phyloP scores from a whole-genome alignment of 2,888 invertebrate species.

The Lithophane ornitopus region DNA sequence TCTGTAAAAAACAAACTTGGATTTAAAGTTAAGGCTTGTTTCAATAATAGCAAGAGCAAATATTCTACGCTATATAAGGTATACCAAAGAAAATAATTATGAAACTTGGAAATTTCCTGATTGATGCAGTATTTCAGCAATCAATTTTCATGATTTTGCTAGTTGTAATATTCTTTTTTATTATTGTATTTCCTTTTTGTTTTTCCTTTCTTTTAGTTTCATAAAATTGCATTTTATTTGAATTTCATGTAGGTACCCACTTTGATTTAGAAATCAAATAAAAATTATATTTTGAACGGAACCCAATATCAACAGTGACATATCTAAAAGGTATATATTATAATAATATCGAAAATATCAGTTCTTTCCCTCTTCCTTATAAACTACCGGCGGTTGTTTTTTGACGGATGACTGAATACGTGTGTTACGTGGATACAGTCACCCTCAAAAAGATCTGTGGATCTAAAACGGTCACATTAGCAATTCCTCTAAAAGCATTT shows the following conservation, averaged over 20 bases:
- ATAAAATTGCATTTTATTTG: not conserved
- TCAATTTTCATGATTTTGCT: not conserved
- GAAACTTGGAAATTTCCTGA: not conserved
- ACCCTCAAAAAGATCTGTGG: not conserved
- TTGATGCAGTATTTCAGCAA: not conserved
- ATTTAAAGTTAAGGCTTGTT: not conserved
- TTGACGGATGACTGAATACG: slow-evolving; percentile 84
- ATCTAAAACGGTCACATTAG: too few relatives aligned
- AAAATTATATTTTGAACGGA: slow-evolving; percentile 40
- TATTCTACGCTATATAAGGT: not conserved
- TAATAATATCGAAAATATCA: slow-evolving; percentile 62
- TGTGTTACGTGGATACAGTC: slow-evolving; percentile 1
- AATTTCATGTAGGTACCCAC: not conserved
- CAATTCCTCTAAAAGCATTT: too few relatives aligned
- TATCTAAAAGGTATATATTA: slow-evolving; percentile 44
- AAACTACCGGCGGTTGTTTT: slow-evolving; percentile 82
- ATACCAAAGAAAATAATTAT: not conserved
- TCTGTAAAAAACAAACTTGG: not conserved
- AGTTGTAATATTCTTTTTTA: too few relatives aligned
- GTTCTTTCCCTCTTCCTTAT: slow-evolving; percentile 70
- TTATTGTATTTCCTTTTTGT: too few relatives aligned
- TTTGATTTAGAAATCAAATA: not conserved
- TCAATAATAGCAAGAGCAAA: not conserved
- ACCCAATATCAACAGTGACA: slow-evolving; percentile 19
- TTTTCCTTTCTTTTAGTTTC: too few relatives aligned